These are phyloP conservation scores for Triops longicaudatus DNA, from an alignment of 1,140 invertebrate species.

Conservation along the genomic window DNA sequence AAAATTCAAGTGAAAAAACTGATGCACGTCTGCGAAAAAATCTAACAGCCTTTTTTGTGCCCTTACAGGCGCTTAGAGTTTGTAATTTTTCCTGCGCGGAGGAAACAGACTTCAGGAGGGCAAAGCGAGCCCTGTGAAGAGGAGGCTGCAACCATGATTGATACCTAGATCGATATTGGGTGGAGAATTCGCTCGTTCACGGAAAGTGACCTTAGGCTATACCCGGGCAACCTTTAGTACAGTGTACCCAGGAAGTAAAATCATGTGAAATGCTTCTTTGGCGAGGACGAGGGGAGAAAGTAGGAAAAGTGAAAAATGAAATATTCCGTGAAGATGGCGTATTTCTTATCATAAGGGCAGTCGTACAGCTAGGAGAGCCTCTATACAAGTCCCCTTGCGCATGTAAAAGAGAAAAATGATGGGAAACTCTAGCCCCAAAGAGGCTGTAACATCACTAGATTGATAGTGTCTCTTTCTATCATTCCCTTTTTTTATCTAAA, in stretches of 20 bases:
- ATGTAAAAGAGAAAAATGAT: conserved; percentile 3
- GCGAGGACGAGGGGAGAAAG: background rate
- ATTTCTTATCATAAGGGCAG: background rate
- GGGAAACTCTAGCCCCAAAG: background rate
- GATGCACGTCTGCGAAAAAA: too few species aligned
- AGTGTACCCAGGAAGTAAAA: background rate
- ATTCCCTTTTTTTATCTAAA: background rate
- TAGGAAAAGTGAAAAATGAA: background rate
- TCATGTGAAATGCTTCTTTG: background rate
- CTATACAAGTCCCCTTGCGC: background rate
- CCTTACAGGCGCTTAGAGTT: background rate
- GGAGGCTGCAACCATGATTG: background rate
- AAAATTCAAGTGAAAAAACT: too few species aligned
- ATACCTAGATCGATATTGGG: background rate
- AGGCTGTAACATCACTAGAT: background rate
- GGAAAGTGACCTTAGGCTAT: background rate
- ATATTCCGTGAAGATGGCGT: background rate
- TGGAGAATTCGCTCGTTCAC: background rate
- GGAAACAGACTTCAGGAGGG: background rate
- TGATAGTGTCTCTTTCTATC: background rate
- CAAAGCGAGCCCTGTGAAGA: background rate
- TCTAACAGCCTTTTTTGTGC: too few species aligned
- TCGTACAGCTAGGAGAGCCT: background rate
- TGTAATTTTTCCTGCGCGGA: background rate
- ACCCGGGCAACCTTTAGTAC: background rate